Evolutionary conservation across 2,797 vertebrate genomes (phyloP).

Genomic region (Rhabdophis nuchalis): DNA sequence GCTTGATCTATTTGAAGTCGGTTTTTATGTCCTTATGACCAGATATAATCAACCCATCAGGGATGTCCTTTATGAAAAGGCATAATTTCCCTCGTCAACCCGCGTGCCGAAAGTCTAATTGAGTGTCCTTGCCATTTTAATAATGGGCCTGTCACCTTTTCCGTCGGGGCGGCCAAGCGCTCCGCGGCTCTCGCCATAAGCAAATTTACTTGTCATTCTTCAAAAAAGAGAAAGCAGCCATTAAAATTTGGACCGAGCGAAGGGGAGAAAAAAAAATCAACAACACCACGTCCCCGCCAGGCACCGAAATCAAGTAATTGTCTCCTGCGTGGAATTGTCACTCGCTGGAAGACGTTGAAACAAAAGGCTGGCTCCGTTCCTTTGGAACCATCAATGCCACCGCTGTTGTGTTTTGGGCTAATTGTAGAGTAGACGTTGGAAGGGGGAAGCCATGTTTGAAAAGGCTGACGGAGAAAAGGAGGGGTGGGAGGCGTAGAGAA

Average conservation of each 20-base stretch:
- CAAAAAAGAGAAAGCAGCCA: not conserved
- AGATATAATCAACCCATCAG: conserved; percentile 6
- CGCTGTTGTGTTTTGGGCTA: not conserved
- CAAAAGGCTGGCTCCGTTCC: not conserved
- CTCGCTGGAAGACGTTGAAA: not conserved
- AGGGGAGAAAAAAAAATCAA: too few relatives aligned
- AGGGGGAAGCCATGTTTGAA: not conserved
- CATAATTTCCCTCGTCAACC: not conserved
- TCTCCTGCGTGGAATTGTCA: not conserved
- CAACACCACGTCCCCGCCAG: not conserved
- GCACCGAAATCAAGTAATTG: not conserved
- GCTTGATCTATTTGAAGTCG: not conserved
- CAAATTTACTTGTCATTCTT: not conserved
- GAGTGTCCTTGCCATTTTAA: not conserved
- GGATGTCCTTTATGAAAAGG: not conserved
- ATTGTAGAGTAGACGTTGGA: not conserved
- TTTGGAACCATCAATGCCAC: not conserved
- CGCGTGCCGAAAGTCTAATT: not conserved
- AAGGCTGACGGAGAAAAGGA: not conserved
- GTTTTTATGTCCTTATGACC: not conserved
- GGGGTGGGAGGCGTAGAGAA: not conserved
- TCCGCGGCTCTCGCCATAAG: rapidly evolving
- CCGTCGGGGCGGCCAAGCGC: not conserved
- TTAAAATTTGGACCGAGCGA: not conserved
- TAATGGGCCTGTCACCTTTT: not conserved